Percentiles rank a stretch among this genome's conserved stretches.
Evolutionary conservation across 2,113 vertebrate genomes (phyloP).

Genomic region (Lynx canadensis): DNA sequence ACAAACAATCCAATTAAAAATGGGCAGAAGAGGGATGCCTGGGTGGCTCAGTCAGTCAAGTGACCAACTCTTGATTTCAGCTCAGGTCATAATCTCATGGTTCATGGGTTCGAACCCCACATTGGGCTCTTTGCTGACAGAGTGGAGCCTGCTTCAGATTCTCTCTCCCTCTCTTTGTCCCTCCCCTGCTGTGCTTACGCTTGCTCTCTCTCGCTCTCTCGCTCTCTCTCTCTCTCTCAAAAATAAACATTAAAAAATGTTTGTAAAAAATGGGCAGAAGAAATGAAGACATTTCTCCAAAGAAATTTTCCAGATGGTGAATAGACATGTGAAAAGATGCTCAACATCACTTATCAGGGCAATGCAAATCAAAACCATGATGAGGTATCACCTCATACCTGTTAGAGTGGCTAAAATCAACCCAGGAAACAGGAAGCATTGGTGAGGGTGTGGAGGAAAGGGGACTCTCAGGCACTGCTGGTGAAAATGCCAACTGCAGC

Average conservation of each 20-base stretch:
- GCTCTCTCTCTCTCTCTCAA: too few species aligned
- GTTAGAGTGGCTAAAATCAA: background rate
- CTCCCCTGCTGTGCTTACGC: too few species aligned
- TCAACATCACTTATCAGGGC: background rate
- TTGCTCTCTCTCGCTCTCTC: accelerated
- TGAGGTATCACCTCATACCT: background rate
- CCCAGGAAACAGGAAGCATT: background rate
- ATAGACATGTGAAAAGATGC: background rate
- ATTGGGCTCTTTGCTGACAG: too few species aligned
- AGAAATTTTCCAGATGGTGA: background rate
- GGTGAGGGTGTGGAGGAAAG: background rate
- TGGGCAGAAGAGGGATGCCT: background rate
- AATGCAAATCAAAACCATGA: background rate
- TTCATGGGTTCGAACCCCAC: too few species aligned
- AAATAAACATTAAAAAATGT: too few species aligned
- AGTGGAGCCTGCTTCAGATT: too few species aligned
- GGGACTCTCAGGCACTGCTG: background rate
- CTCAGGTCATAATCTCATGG: too few species aligned
- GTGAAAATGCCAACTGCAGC: background rate
- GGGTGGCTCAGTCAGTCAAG: too few species aligned
- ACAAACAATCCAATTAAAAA: background rate
- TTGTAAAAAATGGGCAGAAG: background rate
- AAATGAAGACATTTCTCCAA: background rate
- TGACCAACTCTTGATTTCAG: too few species aligned
- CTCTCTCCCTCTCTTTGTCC: too few species aligned